These are phyloP conservation scores for Hippocampus comes DNA, from an alignment of 2,113 vertebrate species.

Conservation along the genomic window DNA sequence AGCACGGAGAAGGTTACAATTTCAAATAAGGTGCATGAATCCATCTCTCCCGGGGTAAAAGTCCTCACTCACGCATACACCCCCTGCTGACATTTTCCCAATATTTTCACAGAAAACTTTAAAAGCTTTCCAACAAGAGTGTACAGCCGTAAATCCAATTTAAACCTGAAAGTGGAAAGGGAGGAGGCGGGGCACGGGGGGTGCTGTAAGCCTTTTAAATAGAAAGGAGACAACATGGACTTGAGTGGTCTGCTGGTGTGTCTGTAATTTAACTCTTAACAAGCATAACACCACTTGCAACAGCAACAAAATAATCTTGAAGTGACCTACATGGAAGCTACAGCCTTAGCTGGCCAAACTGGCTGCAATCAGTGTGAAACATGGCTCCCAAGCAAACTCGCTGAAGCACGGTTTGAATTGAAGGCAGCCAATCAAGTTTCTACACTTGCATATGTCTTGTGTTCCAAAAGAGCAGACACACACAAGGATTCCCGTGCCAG, in stretches of 20 bases:
- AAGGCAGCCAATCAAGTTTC: constrained; percentile 69
- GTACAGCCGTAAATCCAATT: constrained; percentile 42
- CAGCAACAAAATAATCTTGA: constrained; percentile 61
- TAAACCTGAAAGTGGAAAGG: constrained; percentile 48
- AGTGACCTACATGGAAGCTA: constrained; percentile 60
- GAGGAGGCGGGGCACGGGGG: not conserved
- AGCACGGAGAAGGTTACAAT: constrained; percentile 29
- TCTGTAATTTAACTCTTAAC: constrained; percentile 63
- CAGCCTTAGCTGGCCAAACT: constrained; percentile 59
- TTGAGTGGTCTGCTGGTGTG: constrained; percentile 28
- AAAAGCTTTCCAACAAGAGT: constrained; percentile 25
- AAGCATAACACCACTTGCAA: constrained; percentile 68
- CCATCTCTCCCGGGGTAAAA: not conserved
- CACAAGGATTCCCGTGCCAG: constrained; percentile 49
- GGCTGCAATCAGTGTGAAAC: constrained; percentile 67
- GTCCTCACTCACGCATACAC: not conserved
- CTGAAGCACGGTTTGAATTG: constrained; percentile 66
- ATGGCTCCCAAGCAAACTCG: constrained; percentile 69
- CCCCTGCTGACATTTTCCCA: constrained; percentile 7
- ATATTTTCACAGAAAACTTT: constrained; percentile 35
- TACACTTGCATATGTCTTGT: constrained; percentile 62
- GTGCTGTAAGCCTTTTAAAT: constrained; percentile 33
- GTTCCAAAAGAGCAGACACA: constrained; percentile 38
- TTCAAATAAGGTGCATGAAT: constrained; percentile 28
- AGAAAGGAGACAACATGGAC: constrained; percentile 46